These are phyloP conservation scores for Poeciliopsis paucimaculata DNA, from an alignment of 2,797 vertebrate species.

Conservation along the genomic window DNA sequence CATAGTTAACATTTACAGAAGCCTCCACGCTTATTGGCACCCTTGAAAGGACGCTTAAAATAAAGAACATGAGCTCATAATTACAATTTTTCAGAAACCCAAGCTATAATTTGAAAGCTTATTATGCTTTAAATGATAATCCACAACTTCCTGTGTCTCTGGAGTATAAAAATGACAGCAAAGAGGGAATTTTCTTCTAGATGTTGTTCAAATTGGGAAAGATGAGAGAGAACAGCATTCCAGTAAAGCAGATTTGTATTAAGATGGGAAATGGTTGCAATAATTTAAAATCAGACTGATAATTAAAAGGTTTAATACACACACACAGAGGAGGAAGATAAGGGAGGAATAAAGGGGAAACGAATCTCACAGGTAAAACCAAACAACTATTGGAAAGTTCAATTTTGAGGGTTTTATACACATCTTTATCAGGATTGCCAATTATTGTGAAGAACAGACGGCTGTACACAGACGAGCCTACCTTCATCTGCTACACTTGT, in stretches of 20 bases:
- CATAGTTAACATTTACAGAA: neutral
- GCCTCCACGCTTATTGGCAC: neutral
- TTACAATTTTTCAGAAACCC: neutral
- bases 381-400: neutral
- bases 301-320: neutral
- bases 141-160: neutral
- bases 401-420: neutral
- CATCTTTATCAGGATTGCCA: neutral
- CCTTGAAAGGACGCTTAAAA: neutral
- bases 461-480: constrained; percentile 53
- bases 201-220: neutral
- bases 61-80: neutral
- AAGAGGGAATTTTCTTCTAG: neutral
- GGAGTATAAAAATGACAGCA: neutral
- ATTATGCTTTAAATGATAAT: neutral
- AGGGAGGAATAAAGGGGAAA: too few species aligned
- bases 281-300: neutral
- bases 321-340: neutral
- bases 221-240: neutral
- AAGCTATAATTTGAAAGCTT: neutral
- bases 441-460: neutral
- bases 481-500: constrained; percentile 93
- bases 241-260: neutral
- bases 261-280: neutral
- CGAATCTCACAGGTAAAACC: neutral